Evolutionary conservation across 1,140 invertebrate genomes (phyloP), one percentile per base, ranked within the genome.

Genomic region (Antheraea mylitta): DNA sequence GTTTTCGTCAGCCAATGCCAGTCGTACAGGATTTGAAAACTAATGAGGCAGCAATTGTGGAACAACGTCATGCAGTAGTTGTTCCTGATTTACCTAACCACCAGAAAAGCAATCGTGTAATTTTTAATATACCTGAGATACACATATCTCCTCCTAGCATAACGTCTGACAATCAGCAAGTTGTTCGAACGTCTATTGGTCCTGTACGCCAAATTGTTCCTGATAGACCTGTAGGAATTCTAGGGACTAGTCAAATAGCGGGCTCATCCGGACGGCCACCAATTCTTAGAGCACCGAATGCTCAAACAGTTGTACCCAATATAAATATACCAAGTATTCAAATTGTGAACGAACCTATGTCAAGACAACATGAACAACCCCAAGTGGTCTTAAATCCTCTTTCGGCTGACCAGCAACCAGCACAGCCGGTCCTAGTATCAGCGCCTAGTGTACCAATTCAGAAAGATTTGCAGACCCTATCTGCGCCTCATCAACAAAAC

Each of bases 221-320:
- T 13, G 19, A 11, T 13, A 9, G 13, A 18, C n/a, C 9, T 5
- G 36, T 16, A 18, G 58, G 66, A 18, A 11, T 58, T n/a, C 45
- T 69, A 48, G 62, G 60, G 11, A 73, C 45, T 11, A 73, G 69
- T 67, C 64, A 73, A 71, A 64, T 65, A 0, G 67, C 75, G 3
- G 76, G 71, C 7, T 61, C 69, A 2, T 53, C 45, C 36, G 73
- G 71, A 70, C 66, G 66, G 16, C 60, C 19, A 61, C 19, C 19
- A 13, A 61, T 61, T 6, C 13, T 6, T 36, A 61, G 19, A 11
- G 8, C 30, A 22, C 18, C 18, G 30, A 61, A 61, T 7, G 18
- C 19, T 30, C 30, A 19, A 3, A 22, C 22, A 61, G 18, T 11
- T 22, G 22, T n/a, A 30, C 22, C 60, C n/a, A 36, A 61, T 53